Evolutionary conservation across 2,797 vertebrate genomes (phyloP).

Genomic region (Bradypodion ventrale): DNA sequence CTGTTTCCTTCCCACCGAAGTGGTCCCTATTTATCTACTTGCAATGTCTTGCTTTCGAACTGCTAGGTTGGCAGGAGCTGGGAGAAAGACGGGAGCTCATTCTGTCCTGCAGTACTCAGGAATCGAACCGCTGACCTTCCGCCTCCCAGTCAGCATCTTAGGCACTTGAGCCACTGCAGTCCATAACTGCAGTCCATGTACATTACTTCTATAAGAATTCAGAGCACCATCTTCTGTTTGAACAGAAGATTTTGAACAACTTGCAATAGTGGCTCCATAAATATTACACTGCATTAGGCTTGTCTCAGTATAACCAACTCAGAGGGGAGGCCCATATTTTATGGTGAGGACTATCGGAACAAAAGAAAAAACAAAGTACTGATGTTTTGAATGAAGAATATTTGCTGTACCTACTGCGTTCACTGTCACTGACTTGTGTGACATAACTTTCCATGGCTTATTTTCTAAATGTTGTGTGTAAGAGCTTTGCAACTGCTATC

Average conservation of each 20-base stretch:
- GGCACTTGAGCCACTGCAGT: too few relatives aligned
- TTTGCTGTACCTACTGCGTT: not conserved
- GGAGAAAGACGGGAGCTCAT: too few relatives aligned
- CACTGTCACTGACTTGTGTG: not conserved
- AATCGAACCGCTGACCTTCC: too few relatives aligned
- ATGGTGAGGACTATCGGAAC: not conserved
- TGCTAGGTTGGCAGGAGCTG: too few relatives aligned
- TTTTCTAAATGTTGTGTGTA: constrained; percentile 22
- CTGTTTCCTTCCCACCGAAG: too few relatives aligned
- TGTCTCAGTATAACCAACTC: not conserved
- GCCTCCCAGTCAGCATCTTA: too few relatives aligned
- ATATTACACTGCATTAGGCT: not conserved
- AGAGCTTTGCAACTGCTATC: not conserved
- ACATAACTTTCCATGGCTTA: constrained; percentile 9
- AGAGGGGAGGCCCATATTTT: not conserved
- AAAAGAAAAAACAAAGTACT: not conserved
- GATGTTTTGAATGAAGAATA: not conserved
- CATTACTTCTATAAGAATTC: not conserved
- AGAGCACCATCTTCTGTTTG: not conserved
- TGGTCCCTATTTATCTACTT: too few relatives aligned
- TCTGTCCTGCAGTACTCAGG: too few relatives aligned
- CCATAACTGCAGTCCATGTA: too few relatives aligned
- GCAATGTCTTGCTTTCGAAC: too few relatives aligned
- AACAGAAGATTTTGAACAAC: not conserved
- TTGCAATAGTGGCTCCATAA: not conserved